phyloP scores from a whole-genome alignment of 1,140 invertebrate genomes.

The Papilio glaucus region DNA sequence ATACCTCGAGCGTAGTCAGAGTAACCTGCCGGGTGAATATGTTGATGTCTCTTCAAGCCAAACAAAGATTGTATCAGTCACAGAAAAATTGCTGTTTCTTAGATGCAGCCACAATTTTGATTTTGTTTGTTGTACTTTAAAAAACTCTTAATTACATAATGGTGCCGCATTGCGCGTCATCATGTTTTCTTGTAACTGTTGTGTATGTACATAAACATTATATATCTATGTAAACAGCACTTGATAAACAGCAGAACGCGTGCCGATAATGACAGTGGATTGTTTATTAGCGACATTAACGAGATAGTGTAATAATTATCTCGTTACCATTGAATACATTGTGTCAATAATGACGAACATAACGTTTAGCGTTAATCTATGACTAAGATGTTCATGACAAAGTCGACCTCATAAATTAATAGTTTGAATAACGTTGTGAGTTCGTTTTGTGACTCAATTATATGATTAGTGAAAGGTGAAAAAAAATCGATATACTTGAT shows the following conservation, averaged over 20 bases:
- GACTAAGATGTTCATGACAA: neutral
- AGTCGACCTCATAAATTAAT: neutral
- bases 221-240: conserved; percentile 29
- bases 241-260: conserved; percentile 34
- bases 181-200: neutral
- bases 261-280: conserved; percentile 30
- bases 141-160: neutral
- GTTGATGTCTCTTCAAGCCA: no score
- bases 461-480: no score
- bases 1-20: no score
- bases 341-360: conserved; percentile 4
- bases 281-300: conserved; percentile 34
- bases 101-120: no score
- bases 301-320: conserved; percentile 29
- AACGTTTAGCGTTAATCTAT: conserved; percentile 13
- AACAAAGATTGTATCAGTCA: no score
- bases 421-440: no score
- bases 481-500: no score
- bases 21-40: no score
- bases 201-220: neutral
- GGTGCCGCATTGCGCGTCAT: neutral
- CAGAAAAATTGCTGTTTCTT: no score
- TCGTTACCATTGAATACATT: conserved; percentile 16
- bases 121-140: neutral
- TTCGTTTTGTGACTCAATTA: no score